These are phyloP conservation scores for Sipha flava DNA, from an alignment of 1,140 invertebrate genomes.

Conservation along the genomic window DNA sequence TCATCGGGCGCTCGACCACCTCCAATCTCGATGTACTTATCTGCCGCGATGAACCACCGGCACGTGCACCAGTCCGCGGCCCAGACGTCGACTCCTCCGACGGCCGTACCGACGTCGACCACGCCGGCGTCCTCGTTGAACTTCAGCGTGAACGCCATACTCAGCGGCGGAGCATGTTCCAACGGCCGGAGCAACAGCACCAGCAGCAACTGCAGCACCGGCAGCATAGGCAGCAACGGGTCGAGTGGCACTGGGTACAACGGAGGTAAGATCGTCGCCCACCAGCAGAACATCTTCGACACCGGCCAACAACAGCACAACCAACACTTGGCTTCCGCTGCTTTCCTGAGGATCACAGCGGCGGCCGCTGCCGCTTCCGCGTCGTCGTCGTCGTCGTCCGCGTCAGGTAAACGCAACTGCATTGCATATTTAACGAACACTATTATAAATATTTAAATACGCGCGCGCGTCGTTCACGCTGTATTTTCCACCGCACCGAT, in stretches of 20 bases:
- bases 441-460: no score
- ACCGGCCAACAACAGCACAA: not conserved
- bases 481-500: no score
- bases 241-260: not conserved
- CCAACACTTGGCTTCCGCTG: slow-evolving; percentile 3
- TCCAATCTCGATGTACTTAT: not conserved
- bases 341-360: slow-evolving; percentile 10
- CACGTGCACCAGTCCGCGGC: not conserved
- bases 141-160: slow-evolving; percentile 17
- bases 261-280: not conserved
- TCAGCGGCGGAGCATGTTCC: not conserved
- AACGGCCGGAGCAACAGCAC: not conserved
- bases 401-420: no score
- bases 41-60: not conserved
- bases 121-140: not conserved
- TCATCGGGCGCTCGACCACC: not conserved
- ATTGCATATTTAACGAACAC: no score
- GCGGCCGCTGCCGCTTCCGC: not conserved
- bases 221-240: not conserved
- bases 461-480: no score
- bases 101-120: not conserved
- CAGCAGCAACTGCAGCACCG: not conserved
- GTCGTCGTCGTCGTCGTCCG: not conserved
- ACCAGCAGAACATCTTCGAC: not conserved
- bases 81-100: not conserved